Evolutionary conservation across 2,797 vertebrate genomes (phyloP).

Genomic region (Heteromormyrus szaboi): DNA sequence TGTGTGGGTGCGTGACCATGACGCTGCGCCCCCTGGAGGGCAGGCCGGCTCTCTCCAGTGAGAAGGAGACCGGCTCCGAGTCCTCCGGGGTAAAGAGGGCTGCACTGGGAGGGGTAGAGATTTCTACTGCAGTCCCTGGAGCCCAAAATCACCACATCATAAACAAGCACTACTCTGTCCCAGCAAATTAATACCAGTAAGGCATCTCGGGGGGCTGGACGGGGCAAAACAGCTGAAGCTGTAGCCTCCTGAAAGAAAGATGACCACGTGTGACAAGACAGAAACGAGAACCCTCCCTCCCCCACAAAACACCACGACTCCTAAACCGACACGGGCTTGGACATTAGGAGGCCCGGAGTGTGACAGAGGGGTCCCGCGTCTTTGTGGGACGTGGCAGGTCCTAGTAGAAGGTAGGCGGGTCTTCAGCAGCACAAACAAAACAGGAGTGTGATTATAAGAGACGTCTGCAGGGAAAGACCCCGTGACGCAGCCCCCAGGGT

Average conservation of each 20-base stretch:
- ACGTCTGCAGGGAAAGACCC: not conserved
- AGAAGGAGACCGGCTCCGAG: not conserved
- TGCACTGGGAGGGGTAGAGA: not conserved
- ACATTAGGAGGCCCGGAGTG: not conserved
- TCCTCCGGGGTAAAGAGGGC: not conserved
- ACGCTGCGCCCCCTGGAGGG: not conserved
- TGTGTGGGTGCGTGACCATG: not conserved
- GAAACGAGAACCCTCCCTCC: not conserved
- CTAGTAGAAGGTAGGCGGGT: not conserved
- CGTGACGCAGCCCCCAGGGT: not conserved
- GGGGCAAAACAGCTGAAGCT: not conserved
- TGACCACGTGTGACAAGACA: not conserved
- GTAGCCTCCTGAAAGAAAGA: not conserved
- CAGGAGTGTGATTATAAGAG: not conserved
- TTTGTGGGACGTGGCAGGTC: not conserved
- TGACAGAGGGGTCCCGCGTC: not conserved
- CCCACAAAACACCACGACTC: not conserved
- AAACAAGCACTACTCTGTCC: conserved; percentile 38
- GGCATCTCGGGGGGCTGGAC: conserved; percentile 34
- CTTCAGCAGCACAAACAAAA: not conserved
- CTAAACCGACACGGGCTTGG: not conserved
- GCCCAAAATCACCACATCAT: conserved; percentile 4
- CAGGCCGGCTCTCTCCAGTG: not conserved
- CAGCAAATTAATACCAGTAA: conserved; percentile 50
- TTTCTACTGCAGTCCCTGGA: not conserved